Percentiles rank a stretch among this genome's conserved stretches.
These are phyloP conservation scores for Lethenteron reissneri DNA, from an alignment of 2,113 vertebrate species.

Conservation along the genomic window DNA sequence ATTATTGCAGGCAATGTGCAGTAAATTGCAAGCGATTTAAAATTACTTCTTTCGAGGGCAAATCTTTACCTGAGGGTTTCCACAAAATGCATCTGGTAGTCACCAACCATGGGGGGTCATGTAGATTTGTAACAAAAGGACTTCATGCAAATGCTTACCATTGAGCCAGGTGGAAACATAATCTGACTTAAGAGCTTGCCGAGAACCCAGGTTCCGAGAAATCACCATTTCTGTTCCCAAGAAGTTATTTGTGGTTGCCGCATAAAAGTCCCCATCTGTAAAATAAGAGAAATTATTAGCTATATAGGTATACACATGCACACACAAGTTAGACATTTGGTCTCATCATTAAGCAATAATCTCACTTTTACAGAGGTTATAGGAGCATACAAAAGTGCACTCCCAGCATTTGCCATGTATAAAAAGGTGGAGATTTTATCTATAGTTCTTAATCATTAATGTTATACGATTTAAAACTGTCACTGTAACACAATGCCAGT, in stretches of 20 bases:
- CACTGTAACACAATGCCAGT: too few species aligned
- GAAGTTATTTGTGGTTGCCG: slow-evolving; percentile 43
- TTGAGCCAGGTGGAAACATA: slow-evolving; percentile 35
- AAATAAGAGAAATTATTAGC: slow-evolving; percentile 5
- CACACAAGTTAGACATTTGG: background rate
- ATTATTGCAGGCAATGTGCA: background rate
- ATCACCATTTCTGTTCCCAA: slow-evolving; percentile 37
- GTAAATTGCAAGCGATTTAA: background rate
- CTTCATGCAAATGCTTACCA: slow-evolving; percentile 18
- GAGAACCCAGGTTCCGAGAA: slow-evolving; percentile 20
- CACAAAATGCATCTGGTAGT: too few species aligned
- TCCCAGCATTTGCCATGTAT: too few species aligned
- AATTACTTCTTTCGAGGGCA: too few species aligned
- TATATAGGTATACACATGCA: background rate
- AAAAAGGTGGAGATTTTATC: too few species aligned
- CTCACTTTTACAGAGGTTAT: too few species aligned
- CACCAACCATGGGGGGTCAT: background rate
- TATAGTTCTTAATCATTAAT: too few species aligned
- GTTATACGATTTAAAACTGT: too few species aligned
- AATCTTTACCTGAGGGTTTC: too few species aligned
- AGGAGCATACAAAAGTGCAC: too few species aligned
- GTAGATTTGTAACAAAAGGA: background rate
- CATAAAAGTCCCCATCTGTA: slow-evolving; percentile 37
- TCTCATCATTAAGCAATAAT: too few species aligned
- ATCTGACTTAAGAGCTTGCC: slow-evolving; percentile 24